Percentiles rank a stretch among this genome's conserved stretches.
Evolutionary conservation across 2,797 vertebrate genomes (phyloP).

Genomic region (Allobates femoralis): DNA sequence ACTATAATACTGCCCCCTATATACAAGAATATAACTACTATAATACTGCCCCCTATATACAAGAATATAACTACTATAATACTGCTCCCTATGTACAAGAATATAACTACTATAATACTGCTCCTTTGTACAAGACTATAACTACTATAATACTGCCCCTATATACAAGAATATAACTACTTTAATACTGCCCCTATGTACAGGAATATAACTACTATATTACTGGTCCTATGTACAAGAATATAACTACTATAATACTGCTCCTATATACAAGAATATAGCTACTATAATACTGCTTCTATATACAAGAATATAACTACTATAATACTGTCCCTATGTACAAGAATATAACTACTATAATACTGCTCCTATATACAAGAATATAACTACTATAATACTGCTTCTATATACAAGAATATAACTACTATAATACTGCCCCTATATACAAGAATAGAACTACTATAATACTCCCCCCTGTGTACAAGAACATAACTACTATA

Average conservation of each 20-base stretch:
- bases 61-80: constrained; percentile 18
- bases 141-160: constrained; percentile 9
- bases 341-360: constrained; percentile 24
- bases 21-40: constrained; percentile 7
- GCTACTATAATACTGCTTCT: too few species aligned
- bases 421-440: constrained; percentile 14
- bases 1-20: background rate
- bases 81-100: background rate
- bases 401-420: constrained; percentile 4
- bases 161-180: constrained; percentile 1
- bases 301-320: constrained; percentile 22
- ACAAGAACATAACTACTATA: constrained; percentile 21
- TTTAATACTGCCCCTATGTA: too few species aligned
- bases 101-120: constrained; percentile 23
- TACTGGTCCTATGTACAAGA: too few species aligned
- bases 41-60: constrained; percentile 5
- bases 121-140: constrained; percentile 3
- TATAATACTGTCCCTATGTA: background rate
- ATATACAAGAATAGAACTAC: constrained; percentile 6
- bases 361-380: background rate
- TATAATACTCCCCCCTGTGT: constrained; percentile 5
- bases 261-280: background rate
- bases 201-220: too few species aligned
- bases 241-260: constrained; percentile 6
- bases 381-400: constrained; percentile 17